These are phyloP conservation scores for Prorops nasuta DNA, from an alignment of 1,140 invertebrate genomes.

Conservation along the genomic window DNA sequence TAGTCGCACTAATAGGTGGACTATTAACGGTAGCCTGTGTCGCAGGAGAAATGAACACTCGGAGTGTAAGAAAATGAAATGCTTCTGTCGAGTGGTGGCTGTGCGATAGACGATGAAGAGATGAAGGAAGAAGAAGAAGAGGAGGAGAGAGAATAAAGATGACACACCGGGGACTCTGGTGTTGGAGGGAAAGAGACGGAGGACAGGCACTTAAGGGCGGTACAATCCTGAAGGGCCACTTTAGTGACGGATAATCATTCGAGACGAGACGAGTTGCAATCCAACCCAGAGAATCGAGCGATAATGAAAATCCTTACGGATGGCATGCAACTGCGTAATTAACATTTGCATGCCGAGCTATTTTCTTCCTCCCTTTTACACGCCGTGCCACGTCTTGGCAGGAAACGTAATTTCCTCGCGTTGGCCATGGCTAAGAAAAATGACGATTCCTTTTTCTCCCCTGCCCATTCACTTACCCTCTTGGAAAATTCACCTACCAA, in stretches of 20 bases:
- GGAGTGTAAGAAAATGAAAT: background rate
- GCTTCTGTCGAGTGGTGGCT: background rate
- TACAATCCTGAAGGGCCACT: background rate
- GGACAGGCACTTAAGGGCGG: background rate
- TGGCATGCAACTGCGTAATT: background rate
- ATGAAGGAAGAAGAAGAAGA: no score
- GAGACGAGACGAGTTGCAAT: background rate
- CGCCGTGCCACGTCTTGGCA: no score
- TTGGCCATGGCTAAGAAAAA: no score
- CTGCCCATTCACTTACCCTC: no score
- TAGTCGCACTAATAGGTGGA: background rate
- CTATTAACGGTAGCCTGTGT: background rate
- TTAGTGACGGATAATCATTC: background rate
- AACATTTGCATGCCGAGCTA: background rate
- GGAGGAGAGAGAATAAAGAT: no score
- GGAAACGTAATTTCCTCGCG: no score
- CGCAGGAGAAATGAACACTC: background rate
- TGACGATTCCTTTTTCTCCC: no score
- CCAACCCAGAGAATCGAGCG: background rate
- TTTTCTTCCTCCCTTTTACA: background rate
- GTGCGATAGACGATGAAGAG: background rate
- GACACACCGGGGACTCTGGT: no score
- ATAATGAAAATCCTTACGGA: background rate
- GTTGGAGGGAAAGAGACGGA: background rate
- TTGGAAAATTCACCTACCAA: no score